phyloP scores from a whole-genome alignment of 2,888 invertebrate genomes.

The Podabrus alpinus region DNA sequence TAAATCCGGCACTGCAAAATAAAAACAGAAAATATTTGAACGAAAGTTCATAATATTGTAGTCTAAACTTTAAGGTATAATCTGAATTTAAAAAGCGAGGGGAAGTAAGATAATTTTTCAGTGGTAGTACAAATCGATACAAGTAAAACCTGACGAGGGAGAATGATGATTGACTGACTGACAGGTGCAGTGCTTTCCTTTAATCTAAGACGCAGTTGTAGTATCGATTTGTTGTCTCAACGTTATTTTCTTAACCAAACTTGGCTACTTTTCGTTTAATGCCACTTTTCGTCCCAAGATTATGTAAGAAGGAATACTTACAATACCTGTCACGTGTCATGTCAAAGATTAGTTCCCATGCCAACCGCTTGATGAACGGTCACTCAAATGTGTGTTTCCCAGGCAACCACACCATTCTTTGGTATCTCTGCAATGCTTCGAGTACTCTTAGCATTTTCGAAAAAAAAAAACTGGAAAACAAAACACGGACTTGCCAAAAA shows the following conservation, averaged over 20 bases:
- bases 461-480: neutral
- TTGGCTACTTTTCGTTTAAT: neutral
- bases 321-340: slow-evolving; percentile 31
- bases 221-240: slow-evolving; percentile 5
- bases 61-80: neutral
- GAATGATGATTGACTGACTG: slow-evolving; percentile 54
- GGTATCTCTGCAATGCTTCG: neutral
- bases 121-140: slow-evolving; percentile 47
- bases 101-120: neutral
- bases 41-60: neutral
- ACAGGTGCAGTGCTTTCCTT: slow-evolving; percentile 47
- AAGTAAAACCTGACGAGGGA: slow-evolving; percentile 46
- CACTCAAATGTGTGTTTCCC: slow-evolving; percentile 29
- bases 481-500: neutral
- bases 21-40: neutral
- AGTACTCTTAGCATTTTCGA: neutral
- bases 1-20: neutral
- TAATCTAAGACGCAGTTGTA: slow-evolving; percentile 7
- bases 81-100: neutral
- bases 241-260: slow-evolving; percentile 2
- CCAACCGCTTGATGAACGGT: slow-evolving; percentile 31
- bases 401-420: slow-evolving; percentile 20
- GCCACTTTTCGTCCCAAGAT: neutral
- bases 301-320: slow-evolving; percentile 19
- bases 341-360: slow-evolving; percentile 31